Evolutionary conservation across 2,113 vertebrate genomes (phyloP), one percentile per base, ranked within the genome.

Genomic region (Ursus arctos): DNA sequence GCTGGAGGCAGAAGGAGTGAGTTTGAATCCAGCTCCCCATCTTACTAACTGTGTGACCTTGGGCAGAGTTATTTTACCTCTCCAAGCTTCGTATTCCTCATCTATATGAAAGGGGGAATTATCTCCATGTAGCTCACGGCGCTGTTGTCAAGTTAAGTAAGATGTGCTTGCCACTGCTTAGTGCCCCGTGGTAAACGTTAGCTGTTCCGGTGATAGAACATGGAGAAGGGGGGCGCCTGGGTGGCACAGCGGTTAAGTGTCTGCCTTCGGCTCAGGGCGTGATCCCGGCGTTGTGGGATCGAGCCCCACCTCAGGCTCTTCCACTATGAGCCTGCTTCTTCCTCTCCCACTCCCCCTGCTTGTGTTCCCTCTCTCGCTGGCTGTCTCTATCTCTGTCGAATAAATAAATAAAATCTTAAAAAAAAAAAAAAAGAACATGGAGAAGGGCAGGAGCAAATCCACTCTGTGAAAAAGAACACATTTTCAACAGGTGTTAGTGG

Each of bases 401-500:
- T 36, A 36, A 36, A 40, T 40, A 40, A 40, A 40, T 40, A 40
- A 40, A 40, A 40, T 40, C 40, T 40, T 40, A 40, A 40, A 40
- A 40, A 40, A 40, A 40, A 40, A 40, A 40, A 40, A 40, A 40
- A 40, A 14, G 76, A n/a, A 7, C 31, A 7, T 28, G 51, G 55
- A 69, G 49, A 93, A 63, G 22, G 4, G 3, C 53, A 88, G 59
- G 74, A 36, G 36, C 33, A 82, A 53, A 69, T 71, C 49, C 63
- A 43, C 40, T n/a, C 22, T 76, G 43, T 51, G 63, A 61, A 76
- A 69, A 80, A 43, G n/a, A 61, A 67, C 53, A 15, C 21, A 3
- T 77, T 96, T 83, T 87, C 79, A 80, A 51, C 87, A 92, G 87
- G 63, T 95, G 88, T 55, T 55, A n/a, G 6, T 47, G 51, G 33